Conservation (phyloP, 2,888 invertebrate genomes). For the Sinotaia quadrata region DNA sequence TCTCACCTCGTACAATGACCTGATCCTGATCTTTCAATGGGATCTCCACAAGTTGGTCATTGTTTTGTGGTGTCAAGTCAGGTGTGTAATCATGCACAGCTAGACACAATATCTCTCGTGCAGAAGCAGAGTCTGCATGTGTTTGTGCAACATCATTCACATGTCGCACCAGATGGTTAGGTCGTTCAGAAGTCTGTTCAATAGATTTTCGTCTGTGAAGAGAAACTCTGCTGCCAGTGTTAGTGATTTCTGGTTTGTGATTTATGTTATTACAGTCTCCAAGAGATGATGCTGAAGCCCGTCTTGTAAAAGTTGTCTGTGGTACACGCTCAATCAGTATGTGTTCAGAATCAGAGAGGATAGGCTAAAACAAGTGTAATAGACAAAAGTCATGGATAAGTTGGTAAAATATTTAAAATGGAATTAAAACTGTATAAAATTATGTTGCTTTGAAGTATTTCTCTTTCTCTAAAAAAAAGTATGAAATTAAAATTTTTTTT, state of each 20-base stretch:
- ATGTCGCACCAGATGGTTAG: not conserved
- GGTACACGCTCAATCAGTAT: constrained; percentile 19
- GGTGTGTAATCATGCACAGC: constrained; percentile 65
- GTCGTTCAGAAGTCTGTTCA: constrained; percentile 5
- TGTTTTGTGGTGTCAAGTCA: constrained; percentile 57
- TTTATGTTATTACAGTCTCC: constrained; percentile 42
- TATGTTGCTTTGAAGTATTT: no score
- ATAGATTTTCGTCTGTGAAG: constrained; percentile 22
- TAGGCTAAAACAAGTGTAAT: no score
- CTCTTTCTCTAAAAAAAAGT: no score
- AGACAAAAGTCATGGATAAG: no score
- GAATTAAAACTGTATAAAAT: no score
- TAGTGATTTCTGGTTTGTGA: constrained; percentile 27
- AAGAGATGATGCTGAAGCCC: constrained; percentile 48
- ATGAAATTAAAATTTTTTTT: no score
- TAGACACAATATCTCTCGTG: constrained; percentile 38
- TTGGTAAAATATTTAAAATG: no score
- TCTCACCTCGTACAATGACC: constrained; percentile 58
- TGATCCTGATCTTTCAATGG: constrained; percentile 62
- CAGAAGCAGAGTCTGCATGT: not conserved
- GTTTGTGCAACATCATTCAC: not conserved
- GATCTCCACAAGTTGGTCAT: constrained; percentile 57
- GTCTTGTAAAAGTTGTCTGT: constrained; percentile 24
- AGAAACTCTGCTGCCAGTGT: not conserved
- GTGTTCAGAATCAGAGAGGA: constrained; percentile 10